Percentiles rank a stretch among this genome's conserved stretches.
Conservation (phyloP, 1,140 invertebrate genomes). For the Reticulitermes speratus region DNA sequence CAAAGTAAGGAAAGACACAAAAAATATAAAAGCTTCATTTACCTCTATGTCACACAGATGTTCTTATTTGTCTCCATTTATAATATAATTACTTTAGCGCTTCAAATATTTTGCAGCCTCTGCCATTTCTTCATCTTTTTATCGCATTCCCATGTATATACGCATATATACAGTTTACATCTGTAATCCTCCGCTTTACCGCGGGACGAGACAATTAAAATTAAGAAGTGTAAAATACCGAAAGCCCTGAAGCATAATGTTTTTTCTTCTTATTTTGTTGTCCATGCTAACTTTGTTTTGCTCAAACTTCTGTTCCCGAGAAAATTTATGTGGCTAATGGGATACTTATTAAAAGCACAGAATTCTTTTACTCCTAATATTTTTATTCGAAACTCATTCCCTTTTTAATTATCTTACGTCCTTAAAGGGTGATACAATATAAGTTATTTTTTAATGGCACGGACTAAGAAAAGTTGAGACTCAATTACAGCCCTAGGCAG, state of each 20-base stretch:
- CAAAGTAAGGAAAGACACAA: too few relatives aligned
- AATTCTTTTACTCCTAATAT: not conserved
- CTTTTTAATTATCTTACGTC: not conserved
- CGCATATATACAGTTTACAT: not conserved
- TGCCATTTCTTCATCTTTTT: not conserved
- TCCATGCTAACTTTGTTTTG: not conserved
- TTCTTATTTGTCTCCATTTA: too few relatives aligned
- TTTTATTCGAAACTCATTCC: not conserved
- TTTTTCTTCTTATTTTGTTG: not conserved
- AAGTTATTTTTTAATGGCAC: not conserved
- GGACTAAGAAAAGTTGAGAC: too few relatives aligned
- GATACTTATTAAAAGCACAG: not conserved
- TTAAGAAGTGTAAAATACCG: not conserved
- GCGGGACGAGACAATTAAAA: not conserved
- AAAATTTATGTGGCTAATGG: not conserved
- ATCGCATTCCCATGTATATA: not conserved
- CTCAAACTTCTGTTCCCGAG: not conserved
- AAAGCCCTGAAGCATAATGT: not conserved
- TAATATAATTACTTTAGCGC: too few relatives aligned
- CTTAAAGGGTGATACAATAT: not conserved
- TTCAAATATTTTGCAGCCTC: too few relatives aligned
- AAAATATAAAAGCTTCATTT: too few relatives aligned
- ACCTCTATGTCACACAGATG: too few relatives aligned
- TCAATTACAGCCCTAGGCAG: too few relatives aligned
- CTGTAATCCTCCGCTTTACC: not conserved